Evolutionary conservation across 2,888 invertebrate genomes (phyloP), one percentile per base, ranked within the genome.

Genomic region (Thera britannica): DNA sequence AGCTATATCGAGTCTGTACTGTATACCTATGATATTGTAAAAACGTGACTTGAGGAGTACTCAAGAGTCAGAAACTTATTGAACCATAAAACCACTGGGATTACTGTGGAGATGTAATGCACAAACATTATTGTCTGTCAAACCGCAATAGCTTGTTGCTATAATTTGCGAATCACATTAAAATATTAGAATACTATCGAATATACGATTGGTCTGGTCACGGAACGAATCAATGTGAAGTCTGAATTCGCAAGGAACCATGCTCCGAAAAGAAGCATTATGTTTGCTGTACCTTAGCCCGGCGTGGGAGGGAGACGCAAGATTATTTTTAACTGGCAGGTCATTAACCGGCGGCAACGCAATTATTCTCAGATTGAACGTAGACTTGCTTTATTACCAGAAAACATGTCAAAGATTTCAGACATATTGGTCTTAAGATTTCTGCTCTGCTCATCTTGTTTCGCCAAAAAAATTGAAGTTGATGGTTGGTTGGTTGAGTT

Each of bases 241-340:
- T 66, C 70, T 64, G 55, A 60, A 49, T 70, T 70, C 55, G 56
- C 66, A 70, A 76, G 79, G 70, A 76, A 75, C 70, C 74, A 77
- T 78, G 68, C 77, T 77, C 74, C 75, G 80, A 77, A 78, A 79
- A 77, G 80, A 79, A 79, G 74, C 75, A 72, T 73, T 64, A 71
- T 76, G 72, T 64, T 70, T 76, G 72, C 79, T 81, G 84, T 83
- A 59, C 88, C 90, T 89, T 90, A 88, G 89, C 88, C 89, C 80
- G 85, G 78, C 85, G 88, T 89, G 86, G 88, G 87, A 87, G 83
- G 83, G 81, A 85, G 79, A 77, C 75, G 79, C 80, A 74, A 78
- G 81, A 70, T 80, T 89, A 89, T 88, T 88, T 90, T 89, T 88
- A 88, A 87, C 83, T 75, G 71, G 67, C 77, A 75, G 85, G 87